phyloP scores from a whole-genome alignment of 2,888 invertebrate genomes.

The Nowickia ferox region DNA sequence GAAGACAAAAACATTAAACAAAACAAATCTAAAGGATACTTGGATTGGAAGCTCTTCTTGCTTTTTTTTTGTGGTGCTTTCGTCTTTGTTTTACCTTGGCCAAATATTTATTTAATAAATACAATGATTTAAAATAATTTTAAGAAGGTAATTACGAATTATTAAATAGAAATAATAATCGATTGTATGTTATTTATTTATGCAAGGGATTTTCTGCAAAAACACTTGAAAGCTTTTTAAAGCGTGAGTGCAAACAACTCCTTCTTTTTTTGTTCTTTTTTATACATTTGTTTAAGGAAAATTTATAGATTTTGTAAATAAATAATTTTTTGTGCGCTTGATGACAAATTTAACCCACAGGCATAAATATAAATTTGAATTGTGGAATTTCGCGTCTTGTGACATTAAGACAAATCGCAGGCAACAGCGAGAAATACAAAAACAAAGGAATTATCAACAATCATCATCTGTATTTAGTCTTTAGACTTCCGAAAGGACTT shows the following conservation, averaged over 20 bases:
- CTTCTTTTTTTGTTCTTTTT: conserved; percentile 60
- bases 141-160: conserved; percentile 73
- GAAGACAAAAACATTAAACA: conserved; percentile 45
- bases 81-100: conserved; percentile 69
- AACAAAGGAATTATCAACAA: conserved; percentile 75
- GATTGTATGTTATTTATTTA: conserved; percentile 74
- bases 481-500: conserved; percentile 11
- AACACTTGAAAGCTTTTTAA: conserved; percentile 48
- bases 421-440: conserved; percentile 72
- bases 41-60: conserved; percentile 48
- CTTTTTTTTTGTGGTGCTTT: conserved; percentile 21
- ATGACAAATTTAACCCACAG: conserved; percentile 78
- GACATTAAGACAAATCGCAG: conserved; percentile 74
- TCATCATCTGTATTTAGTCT: conserved; percentile 51
- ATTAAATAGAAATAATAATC: conserved; percentile 74
- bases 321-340: conserved; percentile 35
- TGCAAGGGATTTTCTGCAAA: conserved; percentile 1
- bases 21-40: conserved; percentile 56
- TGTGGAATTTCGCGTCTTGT: conserved; percentile 60
- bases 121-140: conserved; percentile 50
- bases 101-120: conserved; percentile 73
- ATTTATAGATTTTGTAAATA: conserved; percentile 50
- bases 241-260: conserved; percentile 58
- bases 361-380: conserved; percentile 62
- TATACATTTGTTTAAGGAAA: conserved; percentile 72